Conservation (phyloP, 1,140 invertebrate species). For the Camponotus floridanus region DNA sequence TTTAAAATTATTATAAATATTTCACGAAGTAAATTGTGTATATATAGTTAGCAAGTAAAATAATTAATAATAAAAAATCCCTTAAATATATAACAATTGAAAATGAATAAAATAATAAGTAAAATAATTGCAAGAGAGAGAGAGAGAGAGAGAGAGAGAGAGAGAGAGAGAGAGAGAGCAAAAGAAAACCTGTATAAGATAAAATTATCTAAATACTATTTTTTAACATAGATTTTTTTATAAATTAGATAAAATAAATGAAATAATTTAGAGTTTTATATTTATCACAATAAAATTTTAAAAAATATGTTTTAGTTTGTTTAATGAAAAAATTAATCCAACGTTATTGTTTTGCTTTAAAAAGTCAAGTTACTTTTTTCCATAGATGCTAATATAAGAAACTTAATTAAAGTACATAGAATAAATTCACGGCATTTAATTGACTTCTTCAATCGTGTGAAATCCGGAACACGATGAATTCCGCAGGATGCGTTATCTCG, state of each 20-base stretch:
- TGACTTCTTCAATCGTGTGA: conserved; percentile 1
- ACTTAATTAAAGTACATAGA: conserved; percentile 35
- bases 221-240: neutral
- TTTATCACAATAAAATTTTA: neutral
- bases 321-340: neutral
- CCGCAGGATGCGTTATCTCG: neutral
- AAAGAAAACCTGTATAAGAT: neutral
- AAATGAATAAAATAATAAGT: neutral
- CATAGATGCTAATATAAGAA: neutral
- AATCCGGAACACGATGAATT: conserved; percentile 32
- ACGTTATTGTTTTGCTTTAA: neutral
- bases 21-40: neutral
- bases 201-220: neutral
- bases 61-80: neutral
- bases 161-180: too few relatives aligned
- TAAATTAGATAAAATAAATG: neutral
- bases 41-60: neutral
- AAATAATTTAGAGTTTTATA: neutral
- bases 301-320: neutral
- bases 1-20: neutral
- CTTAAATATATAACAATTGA: neutral
- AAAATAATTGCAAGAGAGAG: neutral
- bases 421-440: conserved; percentile 12
- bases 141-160: neutral
- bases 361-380: neutral